phyloP scores from a whole-genome alignment of 2,797 vertebrate genomes.

The Cuculus canorus region DNA sequence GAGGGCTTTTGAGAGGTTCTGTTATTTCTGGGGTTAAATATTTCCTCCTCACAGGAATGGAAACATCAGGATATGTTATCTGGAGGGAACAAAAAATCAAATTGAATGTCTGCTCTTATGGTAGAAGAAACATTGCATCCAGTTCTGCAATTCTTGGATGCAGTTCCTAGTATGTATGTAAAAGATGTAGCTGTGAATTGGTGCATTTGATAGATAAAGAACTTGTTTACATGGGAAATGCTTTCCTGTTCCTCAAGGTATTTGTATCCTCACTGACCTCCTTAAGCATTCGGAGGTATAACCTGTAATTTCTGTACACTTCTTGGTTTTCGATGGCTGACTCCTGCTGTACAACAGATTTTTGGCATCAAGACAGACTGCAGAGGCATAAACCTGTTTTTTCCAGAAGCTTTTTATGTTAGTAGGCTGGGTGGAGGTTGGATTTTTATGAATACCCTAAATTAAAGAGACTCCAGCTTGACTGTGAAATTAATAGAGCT shows the following conservation, averaged over 20 bases:
- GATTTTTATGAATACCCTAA: neutral
- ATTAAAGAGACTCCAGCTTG: conserved; percentile 47
- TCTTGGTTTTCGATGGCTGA: neutral
- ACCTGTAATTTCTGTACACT: neutral
- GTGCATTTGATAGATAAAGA: neutral
- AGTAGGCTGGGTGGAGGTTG: neutral
- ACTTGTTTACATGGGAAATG: neutral
- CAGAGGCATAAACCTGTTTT: neutral
- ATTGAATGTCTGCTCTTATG: fast-evolving
- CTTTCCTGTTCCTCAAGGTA: neutral
- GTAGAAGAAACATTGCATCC: neutral
- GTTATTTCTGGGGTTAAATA: neutral
- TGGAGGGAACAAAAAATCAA: neutral
- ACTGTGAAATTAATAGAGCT: conserved; percentile 58
- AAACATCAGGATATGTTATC: neutral
- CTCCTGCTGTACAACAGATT: neutral
- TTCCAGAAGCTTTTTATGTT: neutral
- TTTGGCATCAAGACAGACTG: neutral
- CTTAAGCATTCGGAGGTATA: neutral
- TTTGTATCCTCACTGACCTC: neutral
- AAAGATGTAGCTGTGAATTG: neutral
- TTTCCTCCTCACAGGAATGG: neutral
- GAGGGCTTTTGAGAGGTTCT: neutral
- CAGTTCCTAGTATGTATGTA: neutral
- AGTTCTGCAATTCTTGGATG: too few relatives aligned